These are phyloP conservation scores for Carposina sasakii DNA, from an alignment of 1,140 invertebrate genomes.

Conservation along the genomic window DNA sequence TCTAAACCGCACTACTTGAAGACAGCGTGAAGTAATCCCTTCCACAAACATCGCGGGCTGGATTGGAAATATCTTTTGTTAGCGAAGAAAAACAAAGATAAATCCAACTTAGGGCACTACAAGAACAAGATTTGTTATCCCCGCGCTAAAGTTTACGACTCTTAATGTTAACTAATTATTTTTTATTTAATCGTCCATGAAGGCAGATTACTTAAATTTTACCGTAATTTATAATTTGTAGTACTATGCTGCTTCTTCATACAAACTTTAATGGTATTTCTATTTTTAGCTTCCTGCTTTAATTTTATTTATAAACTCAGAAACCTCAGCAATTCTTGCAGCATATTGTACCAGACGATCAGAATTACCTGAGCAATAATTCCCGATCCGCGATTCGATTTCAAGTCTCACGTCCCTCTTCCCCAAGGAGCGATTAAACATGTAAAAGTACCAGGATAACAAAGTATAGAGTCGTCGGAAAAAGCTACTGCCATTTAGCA, in stretches of 20 bases:
- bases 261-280: too few relatives aligned
- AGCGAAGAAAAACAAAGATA: slow-evolving; percentile 59
- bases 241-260: too few relatives aligned
- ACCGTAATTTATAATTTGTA: too few relatives aligned
- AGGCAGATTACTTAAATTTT: too few relatives aligned
- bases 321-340: too few relatives aligned
- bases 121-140: slow-evolving; percentile 43
- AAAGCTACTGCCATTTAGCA: slow-evolving; percentile 62
- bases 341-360: too few relatives aligned
- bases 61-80: slow-evolving; percentile 53
- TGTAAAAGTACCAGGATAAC: slow-evolving; percentile 67
- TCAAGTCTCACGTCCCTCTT: slow-evolving; percentile 25
- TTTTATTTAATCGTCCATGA: neutral
- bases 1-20: too few relatives aligned
- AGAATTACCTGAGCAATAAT: neutral
- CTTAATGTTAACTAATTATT: slow-evolving; percentile 43
- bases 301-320: too few relatives aligned
- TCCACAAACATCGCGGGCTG: slow-evolving; percentile 47
- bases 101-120: slow-evolving; percentile 49
- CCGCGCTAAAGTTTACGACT: slow-evolving; percentile 18
- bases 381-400: slow-evolving; percentile 16
- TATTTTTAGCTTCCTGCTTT: too few relatives aligned
- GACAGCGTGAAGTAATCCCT: slow-evolving; percentile 45
- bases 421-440: slow-evolving; percentile 66
- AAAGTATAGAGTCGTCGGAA: slow-evolving; percentile 50